A percentile compares a stretch with the other conserved stretches of the same genome.
Conservation (phyloP, 2,888 invertebrate genomes). For the Cantharis rustica region DNA sequence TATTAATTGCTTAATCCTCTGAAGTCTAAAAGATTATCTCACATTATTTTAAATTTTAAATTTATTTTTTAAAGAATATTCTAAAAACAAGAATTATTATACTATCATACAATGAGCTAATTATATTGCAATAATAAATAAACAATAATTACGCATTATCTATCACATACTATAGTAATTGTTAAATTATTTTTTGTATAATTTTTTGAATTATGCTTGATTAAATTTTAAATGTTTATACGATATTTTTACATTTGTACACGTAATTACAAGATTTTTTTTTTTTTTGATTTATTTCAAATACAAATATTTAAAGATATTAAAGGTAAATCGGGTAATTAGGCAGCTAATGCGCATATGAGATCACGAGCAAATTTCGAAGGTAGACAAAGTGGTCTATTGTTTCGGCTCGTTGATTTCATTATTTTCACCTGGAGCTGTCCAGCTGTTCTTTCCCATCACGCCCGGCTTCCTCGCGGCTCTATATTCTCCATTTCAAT, state of each 20-base stretch:
- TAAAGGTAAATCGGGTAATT: conserved; percentile 14
- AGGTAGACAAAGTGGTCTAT: conserved; percentile 26
- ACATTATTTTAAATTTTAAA: no score
- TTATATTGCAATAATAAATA: no score
- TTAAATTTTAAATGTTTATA: neutral
- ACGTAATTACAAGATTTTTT: neutral
- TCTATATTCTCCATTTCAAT: conserved; percentile 53
- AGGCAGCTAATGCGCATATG: conserved; percentile 15
- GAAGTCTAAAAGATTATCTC: no score
- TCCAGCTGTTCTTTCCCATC: conserved; percentile 54
- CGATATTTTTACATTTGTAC: neutral
- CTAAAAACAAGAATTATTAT: no score
- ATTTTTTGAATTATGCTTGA: no score
- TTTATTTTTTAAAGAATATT: no score
- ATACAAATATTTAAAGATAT: neutral
- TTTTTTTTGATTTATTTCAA: neutral
- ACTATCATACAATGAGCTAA: no score
- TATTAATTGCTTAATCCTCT: no score
- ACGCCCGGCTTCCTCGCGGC: conserved; percentile 45
- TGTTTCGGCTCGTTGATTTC: conserved; percentile 59
- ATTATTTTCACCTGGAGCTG: conserved; percentile 57
- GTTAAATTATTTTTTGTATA: no score
- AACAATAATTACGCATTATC: neutral
- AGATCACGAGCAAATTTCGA: conserved; percentile 7
- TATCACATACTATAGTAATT: neutral